A percentile compares a stretch with the other conserved stretches of the same genome.
Conservation (phyloP, 2,113 vertebrate genomes). For the Chionodraco myersi region DNA sequence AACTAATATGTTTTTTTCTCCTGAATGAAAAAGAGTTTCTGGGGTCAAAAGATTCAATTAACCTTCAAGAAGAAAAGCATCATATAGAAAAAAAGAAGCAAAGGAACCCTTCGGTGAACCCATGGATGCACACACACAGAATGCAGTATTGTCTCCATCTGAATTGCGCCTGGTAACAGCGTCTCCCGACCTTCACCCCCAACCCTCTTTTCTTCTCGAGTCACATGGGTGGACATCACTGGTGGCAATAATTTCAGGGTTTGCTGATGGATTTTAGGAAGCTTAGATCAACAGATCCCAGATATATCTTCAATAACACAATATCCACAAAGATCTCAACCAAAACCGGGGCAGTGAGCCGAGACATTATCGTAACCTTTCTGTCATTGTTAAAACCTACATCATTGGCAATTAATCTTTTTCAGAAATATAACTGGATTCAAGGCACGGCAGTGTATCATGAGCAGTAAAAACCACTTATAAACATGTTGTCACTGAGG, state of each 20-base stretch:
- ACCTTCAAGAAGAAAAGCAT: slow-evolving; percentile 72
- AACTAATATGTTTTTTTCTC: slow-evolving; percentile 51
- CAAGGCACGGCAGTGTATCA: slow-evolving; percentile 10
- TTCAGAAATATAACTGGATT: slow-evolving; percentile 11
- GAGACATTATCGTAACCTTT: slow-evolving; percentile 24
- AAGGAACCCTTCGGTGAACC: slow-evolving; percentile 37
- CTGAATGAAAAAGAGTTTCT: slow-evolving; percentile 61
- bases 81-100: slow-evolving; percentile 28
- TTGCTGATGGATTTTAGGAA: slow-evolving; percentile 35
- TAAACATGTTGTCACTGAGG: neutral
- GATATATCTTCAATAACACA: slow-evolving; percentile 10
- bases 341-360: neutral
- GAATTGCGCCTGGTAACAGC: slow-evolving; percentile 49
- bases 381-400: slow-evolving; percentile 32
- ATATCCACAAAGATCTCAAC: slow-evolving; percentile 6
- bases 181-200: slow-evolving; percentile 14
- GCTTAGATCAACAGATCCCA: slow-evolving; percentile 32
- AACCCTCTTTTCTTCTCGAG: neutral
- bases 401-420: slow-evolving; percentile 18
- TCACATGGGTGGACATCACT: slow-evolving; percentile 18
- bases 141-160: slow-evolving; percentile 26
- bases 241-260: slow-evolving; percentile 54
- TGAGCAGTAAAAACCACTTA: neutral
- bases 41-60: slow-evolving; percentile 82
- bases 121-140: slow-evolving; percentile 39